Conservation (phyloP, 2,797 vertebrate species). For the Gymnodraco acuticeps region DNA sequence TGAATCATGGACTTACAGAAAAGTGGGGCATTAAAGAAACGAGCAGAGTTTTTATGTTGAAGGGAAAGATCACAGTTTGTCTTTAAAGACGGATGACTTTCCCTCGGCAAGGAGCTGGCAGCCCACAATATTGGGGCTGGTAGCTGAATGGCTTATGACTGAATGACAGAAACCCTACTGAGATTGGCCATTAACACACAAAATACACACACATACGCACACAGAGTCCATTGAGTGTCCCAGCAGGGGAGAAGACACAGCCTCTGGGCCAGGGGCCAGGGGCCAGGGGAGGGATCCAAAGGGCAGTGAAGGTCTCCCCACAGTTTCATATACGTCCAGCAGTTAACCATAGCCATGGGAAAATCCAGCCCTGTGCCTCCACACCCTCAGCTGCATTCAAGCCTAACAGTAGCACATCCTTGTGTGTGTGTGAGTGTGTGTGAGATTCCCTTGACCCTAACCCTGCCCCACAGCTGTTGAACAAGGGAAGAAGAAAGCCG, state of each 20-base stretch:
- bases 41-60: slow-evolving; percentile 64
- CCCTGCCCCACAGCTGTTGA: slow-evolving; percentile 79
- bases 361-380: slow-evolving; percentile 72
- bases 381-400: slow-evolving; percentile 72
- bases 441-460: slow-evolving; percentile 74
- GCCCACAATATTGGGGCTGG: slow-evolving; percentile 66
- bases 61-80: slow-evolving; percentile 69
- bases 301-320: slow-evolving; percentile 76
- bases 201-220: slow-evolving; percentile 59
- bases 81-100: no score
- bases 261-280: slow-evolving; percentile 71
- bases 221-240: slow-evolving; percentile 76
- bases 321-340: slow-evolving; percentile 74
- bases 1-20: slow-evolving; percentile 38
- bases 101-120: no score
- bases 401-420: slow-evolving; percentile 74
- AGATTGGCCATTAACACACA: slow-evolving; percentile 72
- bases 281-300: slow-evolving; percentile 75
- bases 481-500: slow-evolving; percentile 65
- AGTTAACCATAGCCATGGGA: slow-evolving; percentile 84
- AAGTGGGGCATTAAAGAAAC: slow-evolving; percentile 59
- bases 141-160: slow-evolving; percentile 79
- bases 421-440: slow-evolving; percentile 47
- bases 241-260: slow-evolving; percentile 75
- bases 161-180: slow-evolving; percentile 80